phyloP scores from a whole-genome alignment of 2,113 vertebrate genomes.

The Tragelaphus scriptus region DNA sequence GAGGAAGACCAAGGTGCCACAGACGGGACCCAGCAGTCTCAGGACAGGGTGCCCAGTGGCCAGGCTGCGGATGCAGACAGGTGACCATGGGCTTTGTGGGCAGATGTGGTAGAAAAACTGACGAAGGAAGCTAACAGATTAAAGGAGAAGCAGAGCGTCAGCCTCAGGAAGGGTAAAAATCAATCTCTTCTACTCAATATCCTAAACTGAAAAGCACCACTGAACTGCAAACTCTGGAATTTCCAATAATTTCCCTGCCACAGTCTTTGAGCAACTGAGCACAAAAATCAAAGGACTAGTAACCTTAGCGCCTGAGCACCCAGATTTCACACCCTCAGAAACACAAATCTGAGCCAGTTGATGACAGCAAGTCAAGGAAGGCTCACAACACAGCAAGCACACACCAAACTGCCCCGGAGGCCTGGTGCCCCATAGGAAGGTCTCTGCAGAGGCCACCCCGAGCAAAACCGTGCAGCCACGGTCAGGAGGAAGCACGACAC shows the following conservation, averaged over 20 bases:
- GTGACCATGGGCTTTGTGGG: neutral
- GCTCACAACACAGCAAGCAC: neutral
- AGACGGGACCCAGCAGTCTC: fast-evolving
- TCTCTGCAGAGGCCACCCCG: neutral
- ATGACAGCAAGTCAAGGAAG: neutral
- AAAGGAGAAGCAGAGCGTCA: neutral
- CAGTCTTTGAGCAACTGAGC: neutral
- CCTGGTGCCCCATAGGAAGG: neutral
- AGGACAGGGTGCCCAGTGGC: neutral
- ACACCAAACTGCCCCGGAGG: neutral
- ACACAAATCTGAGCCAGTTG: neutral
- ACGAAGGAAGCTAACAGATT: neutral
- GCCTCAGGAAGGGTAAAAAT: neutral
- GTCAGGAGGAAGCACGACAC: neutral
- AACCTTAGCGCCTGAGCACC: neutral
- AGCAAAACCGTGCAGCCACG: neutral
- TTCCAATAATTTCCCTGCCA: neutral
- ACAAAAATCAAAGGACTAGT: neutral
- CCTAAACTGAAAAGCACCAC: neutral
- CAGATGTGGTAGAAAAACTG: fast-evolving
- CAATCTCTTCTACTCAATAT: neutral
- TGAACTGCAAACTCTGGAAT: neutral
- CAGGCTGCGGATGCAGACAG: neutral
- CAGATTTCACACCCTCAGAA: neutral
- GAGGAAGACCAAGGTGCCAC: neutral